Evolutionary conservation across 2,113 vertebrate species (phyloP).

Genomic region (Phasianus colchicus): DNA sequence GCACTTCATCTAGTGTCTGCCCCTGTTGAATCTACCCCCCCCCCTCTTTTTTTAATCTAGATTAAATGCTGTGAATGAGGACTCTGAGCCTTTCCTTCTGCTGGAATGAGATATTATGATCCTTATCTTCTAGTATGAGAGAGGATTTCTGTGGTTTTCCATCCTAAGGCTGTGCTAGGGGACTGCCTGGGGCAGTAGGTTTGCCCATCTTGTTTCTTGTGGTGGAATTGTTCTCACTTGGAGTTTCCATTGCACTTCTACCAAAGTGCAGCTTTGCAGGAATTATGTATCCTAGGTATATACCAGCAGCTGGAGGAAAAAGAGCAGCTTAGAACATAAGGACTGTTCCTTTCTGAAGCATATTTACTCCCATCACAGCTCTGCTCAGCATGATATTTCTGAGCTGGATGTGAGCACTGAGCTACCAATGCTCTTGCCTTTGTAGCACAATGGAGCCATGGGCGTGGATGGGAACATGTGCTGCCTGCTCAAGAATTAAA

Average conservation of each 20-base stretch:
- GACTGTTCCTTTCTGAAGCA: background rate
- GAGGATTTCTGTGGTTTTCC: background rate
- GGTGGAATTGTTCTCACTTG: rapidly evolving
- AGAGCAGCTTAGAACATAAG: background rate
- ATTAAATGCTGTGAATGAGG: background rate
- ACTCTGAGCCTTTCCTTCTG: background rate
- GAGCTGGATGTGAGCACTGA: background rate
- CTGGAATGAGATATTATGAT: background rate
- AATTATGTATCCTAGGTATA: background rate
- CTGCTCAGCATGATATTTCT: rapidly evolving
- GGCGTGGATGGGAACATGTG: background rate
- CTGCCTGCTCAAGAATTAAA: background rate
- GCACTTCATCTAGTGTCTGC: background rate
- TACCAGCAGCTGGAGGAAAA: background rate
- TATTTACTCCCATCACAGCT: background rate
- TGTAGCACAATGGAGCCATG: rapidly evolving
- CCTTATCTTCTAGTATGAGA: background rate
- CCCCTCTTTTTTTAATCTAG: background rate
- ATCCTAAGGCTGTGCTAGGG: background rate
- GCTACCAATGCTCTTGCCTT: rapidly evolving
- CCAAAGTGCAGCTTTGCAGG: too few relatives aligned
- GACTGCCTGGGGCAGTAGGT: background rate
- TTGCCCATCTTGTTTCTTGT: background rate
- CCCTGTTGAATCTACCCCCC: background rate
- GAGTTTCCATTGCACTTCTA: background rate